Percentiles rank a stretch among this genome's conserved stretches.
These are phyloP conservation scores for Trogon surrucura DNA, from an alignment of 2,113 vertebrate genomes.

Conservation along the genomic window DNA sequence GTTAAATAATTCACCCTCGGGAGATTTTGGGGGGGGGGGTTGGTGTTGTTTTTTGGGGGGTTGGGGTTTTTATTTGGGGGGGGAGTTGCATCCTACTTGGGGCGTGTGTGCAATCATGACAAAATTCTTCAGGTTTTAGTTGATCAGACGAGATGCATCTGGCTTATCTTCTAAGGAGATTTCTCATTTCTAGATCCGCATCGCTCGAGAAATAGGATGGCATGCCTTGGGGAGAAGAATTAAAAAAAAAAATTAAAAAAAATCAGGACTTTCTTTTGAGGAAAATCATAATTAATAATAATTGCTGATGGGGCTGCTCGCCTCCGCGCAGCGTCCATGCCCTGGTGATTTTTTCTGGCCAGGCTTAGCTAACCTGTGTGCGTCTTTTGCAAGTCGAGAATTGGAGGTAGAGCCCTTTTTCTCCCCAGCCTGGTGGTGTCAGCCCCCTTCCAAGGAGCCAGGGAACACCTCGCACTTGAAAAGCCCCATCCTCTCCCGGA, in stretches of 20 bases:
- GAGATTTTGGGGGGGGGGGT: neutral
- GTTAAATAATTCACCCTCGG: conserved; percentile 7
- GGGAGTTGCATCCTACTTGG: neutral
- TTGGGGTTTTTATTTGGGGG: neutral
- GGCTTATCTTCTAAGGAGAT: neutral
- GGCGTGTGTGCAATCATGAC: neutral
- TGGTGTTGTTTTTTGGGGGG: no score
- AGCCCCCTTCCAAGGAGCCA: neutral
- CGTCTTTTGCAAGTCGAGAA: neutral
- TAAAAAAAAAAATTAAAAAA: rapidly evolving
- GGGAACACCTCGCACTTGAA: neutral
- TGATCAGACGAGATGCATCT: neutral
- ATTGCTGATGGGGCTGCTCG: neutral
- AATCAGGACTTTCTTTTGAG: neutral
- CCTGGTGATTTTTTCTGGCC: neutral
- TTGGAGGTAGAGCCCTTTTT: neutral
- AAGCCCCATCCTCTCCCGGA: neutral
- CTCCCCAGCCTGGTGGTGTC: neutral
- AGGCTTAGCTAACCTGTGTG: neutral
- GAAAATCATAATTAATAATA: neutral
- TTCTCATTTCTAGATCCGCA: rapidly evolving
- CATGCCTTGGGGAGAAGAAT: rapidly evolving
- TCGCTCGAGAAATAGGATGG: neutral
- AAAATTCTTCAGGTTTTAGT: neutral
- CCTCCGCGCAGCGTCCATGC: rapidly evolving